phyloP scores from a whole-genome alignment of 2,888 invertebrate genomes.

The Pemphredon lugubris region DNA sequence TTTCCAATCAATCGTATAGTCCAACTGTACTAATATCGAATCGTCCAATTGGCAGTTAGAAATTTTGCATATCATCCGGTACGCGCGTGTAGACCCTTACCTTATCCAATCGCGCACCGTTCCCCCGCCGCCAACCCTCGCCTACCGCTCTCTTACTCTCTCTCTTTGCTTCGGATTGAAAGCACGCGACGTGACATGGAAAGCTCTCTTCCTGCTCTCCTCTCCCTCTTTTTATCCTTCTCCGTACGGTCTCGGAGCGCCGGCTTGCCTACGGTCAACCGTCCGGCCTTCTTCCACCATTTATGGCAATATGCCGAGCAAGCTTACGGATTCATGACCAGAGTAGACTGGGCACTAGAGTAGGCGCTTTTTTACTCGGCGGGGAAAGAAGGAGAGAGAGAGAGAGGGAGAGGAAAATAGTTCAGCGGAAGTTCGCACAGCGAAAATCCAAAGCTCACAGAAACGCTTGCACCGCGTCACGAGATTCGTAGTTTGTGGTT shows the following conservation, averaged over 20 bases:
- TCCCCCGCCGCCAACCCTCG: neutral
- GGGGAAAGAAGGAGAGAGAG: neutral
- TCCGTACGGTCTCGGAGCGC: slow-evolving; percentile 1
- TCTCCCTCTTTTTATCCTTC: slow-evolving; percentile 4
- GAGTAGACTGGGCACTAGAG: neutral
- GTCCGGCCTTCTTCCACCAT: slow-evolving; percentile 37
- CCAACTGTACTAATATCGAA: too few species aligned
- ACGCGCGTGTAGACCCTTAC: neutral
- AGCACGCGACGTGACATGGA: slow-evolving; percentile 32
- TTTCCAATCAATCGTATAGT: too few species aligned
- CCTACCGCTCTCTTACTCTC: slow-evolving; percentile 8
- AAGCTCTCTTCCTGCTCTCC: slow-evolving; percentile 4
- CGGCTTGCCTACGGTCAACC: too few species aligned
- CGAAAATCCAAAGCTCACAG: neutral
- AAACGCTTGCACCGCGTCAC: slow-evolving; percentile 1
- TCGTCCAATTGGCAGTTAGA: too few species aligned
- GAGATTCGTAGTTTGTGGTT: neutral
- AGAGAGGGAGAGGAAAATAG: too few species aligned
- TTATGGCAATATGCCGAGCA: slow-evolving; percentile 57
- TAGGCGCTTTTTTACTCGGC: slow-evolving; percentile 3
- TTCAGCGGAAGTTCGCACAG: neutral
- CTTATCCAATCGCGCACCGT: neutral
- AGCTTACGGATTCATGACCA: slow-evolving; percentile 53
- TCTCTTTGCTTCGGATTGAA: too few species aligned
- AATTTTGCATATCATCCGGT: slow-evolving; percentile 32